Conservation (phyloP, 2,888 invertebrate species). For the Parnassius smintheus region DNA sequence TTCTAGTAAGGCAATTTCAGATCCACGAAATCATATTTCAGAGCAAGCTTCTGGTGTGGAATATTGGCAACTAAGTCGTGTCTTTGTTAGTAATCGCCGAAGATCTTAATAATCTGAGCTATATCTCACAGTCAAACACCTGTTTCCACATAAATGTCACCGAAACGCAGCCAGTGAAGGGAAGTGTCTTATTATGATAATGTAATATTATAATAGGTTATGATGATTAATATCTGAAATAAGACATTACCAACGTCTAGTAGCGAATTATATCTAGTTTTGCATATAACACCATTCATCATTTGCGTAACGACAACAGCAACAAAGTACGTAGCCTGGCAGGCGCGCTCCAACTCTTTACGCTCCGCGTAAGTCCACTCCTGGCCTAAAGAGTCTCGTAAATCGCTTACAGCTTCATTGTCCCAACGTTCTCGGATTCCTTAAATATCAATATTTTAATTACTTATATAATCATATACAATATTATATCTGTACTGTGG, state of each 20-base stretch:
- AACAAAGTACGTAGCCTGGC: constrained; percentile 87
- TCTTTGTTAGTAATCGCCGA: too few relatives aligned
- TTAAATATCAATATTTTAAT: constrained; percentile 12
- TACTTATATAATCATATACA: background rate
- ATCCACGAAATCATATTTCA: too few relatives aligned
- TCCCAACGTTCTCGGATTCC: constrained; percentile 88
- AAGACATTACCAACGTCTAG: constrained; percentile 83
- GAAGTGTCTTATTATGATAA: too few relatives aligned
- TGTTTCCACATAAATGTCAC: too few relatives aligned
- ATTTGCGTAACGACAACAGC: constrained; percentile 87
- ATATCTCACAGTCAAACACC: too few relatives aligned
- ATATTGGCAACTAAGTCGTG: too few relatives aligned
- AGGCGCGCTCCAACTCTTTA: constrained; percentile 84
- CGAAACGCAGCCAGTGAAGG: too few relatives aligned
- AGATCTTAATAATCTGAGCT: too few relatives aligned
- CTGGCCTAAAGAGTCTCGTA: constrained; percentile 86
- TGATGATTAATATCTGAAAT: too few relatives aligned
- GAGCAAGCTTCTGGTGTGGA: too few relatives aligned
- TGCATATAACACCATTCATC: constrained; percentile 87
- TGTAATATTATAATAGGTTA: too few relatives aligned
- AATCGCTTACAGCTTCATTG: constrained; percentile 83
- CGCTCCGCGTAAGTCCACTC: constrained; percentile 87
- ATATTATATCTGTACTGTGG: background rate
- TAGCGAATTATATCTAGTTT: constrained; percentile 86
- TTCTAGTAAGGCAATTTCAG: too few relatives aligned